These are phyloP conservation scores for Myiozetetes cayanensis DNA, from an alignment of 2,113 vertebrate species.

Conservation along the genomic window DNA sequence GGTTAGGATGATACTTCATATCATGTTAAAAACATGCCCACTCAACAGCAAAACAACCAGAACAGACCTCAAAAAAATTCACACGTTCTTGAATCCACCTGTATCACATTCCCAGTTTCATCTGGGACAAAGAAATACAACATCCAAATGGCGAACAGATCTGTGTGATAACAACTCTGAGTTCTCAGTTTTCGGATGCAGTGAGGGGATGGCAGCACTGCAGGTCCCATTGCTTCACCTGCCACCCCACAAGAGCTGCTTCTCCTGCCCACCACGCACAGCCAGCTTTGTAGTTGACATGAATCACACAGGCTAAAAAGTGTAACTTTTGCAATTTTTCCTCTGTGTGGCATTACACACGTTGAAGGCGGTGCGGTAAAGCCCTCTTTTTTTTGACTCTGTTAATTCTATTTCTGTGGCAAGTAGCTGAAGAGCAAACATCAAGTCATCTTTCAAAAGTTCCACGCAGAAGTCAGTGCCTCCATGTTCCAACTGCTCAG, in stretches of 20 bases:
- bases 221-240: background rate
- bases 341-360: background rate
- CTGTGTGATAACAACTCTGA: background rate
- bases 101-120: background rate
- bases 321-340: background rate
- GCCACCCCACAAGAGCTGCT: background rate
- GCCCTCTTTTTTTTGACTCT: background rate
- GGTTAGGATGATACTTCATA: background rate
- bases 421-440: background rate
- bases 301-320: background rate
- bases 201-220: accelerated
- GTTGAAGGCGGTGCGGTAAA: background rate
- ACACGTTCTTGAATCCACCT: background rate
- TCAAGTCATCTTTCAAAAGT: background rate
- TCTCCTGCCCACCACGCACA: background rate
- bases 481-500: too few relatives aligned
- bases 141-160: background rate
- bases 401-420: background rate
- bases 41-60: background rate
- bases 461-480: background rate
- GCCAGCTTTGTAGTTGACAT: background rate
- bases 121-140: background rate
- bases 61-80: accelerated
- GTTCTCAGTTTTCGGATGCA: background rate
- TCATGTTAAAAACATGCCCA: background rate